Base-by-base conservation (phyloP, 2,888 invertebrate genomes). In the Eristalis pertinax region DNA sequence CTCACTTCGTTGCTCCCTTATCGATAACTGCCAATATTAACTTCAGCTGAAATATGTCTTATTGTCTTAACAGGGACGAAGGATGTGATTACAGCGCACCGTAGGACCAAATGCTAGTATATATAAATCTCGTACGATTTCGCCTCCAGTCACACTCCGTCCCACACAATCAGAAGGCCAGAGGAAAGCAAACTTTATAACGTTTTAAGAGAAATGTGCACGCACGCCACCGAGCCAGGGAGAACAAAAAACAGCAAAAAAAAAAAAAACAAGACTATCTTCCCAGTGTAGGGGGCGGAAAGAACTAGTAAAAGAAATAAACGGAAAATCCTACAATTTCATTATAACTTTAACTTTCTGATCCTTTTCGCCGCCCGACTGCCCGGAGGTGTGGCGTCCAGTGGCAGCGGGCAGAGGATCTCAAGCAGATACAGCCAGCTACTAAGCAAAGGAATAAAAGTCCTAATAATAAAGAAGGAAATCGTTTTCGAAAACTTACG, bases 311-410 rank as follows among this genome's bases (percentile, higher is more conserved):
- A 65, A 63, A 73, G 70, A 73, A 82, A 29, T 43, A 64, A 69
- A 74, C 58, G 69, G 38, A 85, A 82, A 82, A 82, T 82, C 78
- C 70, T 86, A 74, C 85, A 86, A 86, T 86, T 86, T 86, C 85
- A 86, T 82, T 82, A 86, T 76, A 85, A 85, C 76, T 81, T 81
- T 70, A 86, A 82, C 85, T 82, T 86, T 78, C 24, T 70, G 74
- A 69, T 50, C 38, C 58, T 13, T 60, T 26, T 60, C 60, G 60
- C 60, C 60, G 60, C 60, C 60, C 26, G 24, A 15, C 26, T 29
- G 60, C 5, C 60, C 60, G 43, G 60, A 68, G 60, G 62, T 67
- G 68, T 56, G 58, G 60, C 62, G 68, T 50, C 32, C 19, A 19
- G n/a, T n/a, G n/a, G n/a, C 41, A 19, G 11, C 62, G 68, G 74